Percentiles rank a stretch among this genome's conserved stretches.
Conservation (phyloP, 2,113 vertebrate genomes). For the Dipodomys ordii region DNA sequence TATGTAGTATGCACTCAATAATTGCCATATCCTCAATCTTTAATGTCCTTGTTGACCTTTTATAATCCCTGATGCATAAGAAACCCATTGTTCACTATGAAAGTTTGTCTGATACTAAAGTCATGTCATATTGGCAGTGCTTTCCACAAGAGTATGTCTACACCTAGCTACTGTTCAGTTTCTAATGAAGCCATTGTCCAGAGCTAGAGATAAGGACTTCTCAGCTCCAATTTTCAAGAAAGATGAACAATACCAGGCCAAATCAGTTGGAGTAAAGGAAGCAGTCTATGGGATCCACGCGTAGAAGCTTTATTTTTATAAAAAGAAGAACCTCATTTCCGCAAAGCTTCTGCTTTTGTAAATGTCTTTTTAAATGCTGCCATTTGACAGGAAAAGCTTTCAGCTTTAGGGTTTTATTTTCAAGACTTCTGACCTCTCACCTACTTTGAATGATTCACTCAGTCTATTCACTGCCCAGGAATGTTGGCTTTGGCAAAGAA, state of each 20-base stretch:
- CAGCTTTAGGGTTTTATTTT: conserved; percentile 77
- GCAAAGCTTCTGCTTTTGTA: conserved; percentile 71
- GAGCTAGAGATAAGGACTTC: conserved; percentile 34
- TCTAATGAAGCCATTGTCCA: conserved; percentile 20
- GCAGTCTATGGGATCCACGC: background rate
- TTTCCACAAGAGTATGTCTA: conserved; percentile 46
- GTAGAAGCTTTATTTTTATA: conserved; percentile 46
- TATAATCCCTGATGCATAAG: conserved; percentile 23
- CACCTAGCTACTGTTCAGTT: conserved; percentile 25
- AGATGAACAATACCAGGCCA: background rate
- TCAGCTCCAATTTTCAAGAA: conserved; percentile 44
- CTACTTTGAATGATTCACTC: conserved; percentile 89
- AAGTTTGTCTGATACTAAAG: conserved; percentile 23
- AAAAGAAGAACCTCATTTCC: conserved; percentile 33
- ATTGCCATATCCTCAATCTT: background rate
- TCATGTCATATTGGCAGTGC: background rate
- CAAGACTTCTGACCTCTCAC: conserved; percentile 88
- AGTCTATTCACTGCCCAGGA: conserved; percentile 87
- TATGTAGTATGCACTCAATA: background rate
- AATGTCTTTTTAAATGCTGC: conserved; percentile 67
- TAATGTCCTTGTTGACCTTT: conserved; percentile 12
- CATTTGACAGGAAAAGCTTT: conserved; percentile 74
- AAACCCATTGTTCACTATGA: background rate
- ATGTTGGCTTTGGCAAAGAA: conserved; percentile 89
- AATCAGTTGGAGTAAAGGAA: conserved; percentile 40